phyloP scores from a whole-genome alignment of 2,113 vertebrate genomes.

The Riparia riparia region DNA sequence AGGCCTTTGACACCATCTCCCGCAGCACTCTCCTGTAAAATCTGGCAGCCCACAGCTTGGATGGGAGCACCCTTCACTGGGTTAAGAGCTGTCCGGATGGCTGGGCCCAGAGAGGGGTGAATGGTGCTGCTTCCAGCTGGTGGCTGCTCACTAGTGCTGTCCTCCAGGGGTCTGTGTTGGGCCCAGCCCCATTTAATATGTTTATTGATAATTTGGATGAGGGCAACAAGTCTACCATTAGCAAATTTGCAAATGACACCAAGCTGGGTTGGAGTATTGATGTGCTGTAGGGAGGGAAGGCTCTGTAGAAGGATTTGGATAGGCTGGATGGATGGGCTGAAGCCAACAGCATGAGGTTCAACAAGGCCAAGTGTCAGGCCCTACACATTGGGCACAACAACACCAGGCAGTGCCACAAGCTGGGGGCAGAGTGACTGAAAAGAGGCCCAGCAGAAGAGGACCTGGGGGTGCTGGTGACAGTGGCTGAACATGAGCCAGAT shows the following conservation, averaged over 20 bases:
- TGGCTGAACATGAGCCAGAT: fast-evolving
- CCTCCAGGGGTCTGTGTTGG: not conserved
- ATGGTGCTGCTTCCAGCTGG: not conserved
- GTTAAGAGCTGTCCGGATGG: not conserved
- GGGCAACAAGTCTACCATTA: too few relatives aligned
- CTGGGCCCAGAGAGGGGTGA: not conserved
- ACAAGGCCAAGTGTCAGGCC: not conserved
- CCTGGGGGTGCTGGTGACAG: not conserved
- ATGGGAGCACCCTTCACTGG: fast-evolving
- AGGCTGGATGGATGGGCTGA: not conserved
- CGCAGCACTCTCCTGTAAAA: not conserved
- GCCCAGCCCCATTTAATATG: fast-evolving
- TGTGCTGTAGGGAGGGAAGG: not conserved
- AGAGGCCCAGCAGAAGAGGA: not conserved
- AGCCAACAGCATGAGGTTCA: not conserved
- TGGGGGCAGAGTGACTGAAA: not conserved
- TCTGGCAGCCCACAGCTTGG: not conserved
- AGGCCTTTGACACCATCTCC: not conserved
- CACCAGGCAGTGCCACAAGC: fast-evolving
- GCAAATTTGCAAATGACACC: not conserved
- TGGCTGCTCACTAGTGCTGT: not conserved
- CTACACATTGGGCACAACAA: not conserved
- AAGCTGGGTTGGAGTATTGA: not conserved
- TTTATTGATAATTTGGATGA: not conserved
- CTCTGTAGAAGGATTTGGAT: not conserved